Percentiles rank a stretch among this genome's conserved stretches.
These are phyloP conservation scores for Dicycla oo DNA, from an alignment of 2,888 invertebrate genomes.

Conservation along the genomic window DNA sequence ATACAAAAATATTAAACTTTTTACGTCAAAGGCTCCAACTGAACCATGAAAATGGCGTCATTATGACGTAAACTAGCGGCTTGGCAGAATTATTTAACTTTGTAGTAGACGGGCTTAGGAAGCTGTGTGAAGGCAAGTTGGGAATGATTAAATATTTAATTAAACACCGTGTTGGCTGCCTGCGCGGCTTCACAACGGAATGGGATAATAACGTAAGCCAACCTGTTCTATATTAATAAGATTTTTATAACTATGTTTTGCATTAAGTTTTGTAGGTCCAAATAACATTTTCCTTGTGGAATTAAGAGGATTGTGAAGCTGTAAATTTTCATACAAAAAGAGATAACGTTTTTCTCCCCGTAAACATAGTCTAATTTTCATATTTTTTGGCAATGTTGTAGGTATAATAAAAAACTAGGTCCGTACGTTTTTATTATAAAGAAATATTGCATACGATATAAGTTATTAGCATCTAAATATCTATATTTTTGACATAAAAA, in stretches of 20 bases:
- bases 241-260: constrained; percentile 40
- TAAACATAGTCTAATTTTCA: no score
- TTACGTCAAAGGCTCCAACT: constrained; percentile 10
- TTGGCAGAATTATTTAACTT: constrained; percentile 54
- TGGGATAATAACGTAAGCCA: constrained; percentile 38
- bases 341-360: no score
- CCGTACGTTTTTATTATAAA: no score
- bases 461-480: no score
- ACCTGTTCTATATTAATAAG: constrained; percentile 49
- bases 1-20: constrained; percentile 16
- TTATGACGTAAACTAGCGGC: constrained; percentile 42
- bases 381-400: no score
- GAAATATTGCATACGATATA: no score
- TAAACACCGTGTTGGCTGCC: constrained; percentile 50
- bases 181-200: constrained; percentile 41
- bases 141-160: constrained; percentile 72
- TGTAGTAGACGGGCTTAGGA: constrained; percentile 15
- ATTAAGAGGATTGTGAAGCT: no score
- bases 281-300: constrained; percentile 4
- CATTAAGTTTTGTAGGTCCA: constrained; percentile 14
- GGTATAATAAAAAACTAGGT: no score
- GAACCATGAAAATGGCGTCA: constrained; percentile 25
- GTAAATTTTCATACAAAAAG: no score
- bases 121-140: constrained; percentile 42
- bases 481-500: no score